Percentiles rank a stretch among this genome's conserved stretches.
Conservation (phyloP, 2,113 vertebrate species). For the Dasypus novemcinctus region DNA sequence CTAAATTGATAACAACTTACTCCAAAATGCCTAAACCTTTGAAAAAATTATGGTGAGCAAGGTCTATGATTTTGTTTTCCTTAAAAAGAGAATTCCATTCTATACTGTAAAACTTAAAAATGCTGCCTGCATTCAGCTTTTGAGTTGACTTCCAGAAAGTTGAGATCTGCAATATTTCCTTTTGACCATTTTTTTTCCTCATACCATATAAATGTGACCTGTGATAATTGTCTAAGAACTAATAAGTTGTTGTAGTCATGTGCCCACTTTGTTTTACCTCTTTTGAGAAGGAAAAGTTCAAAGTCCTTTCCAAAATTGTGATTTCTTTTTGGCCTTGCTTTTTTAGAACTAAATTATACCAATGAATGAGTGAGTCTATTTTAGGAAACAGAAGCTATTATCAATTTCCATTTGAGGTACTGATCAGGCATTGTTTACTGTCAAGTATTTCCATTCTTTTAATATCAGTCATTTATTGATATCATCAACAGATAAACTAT, state of each 20-base stretch:
- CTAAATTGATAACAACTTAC: neutral
- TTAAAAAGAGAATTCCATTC: neutral
- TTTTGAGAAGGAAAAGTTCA: neutral
- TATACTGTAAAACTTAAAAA: neutral
- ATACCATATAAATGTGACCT: neutral
- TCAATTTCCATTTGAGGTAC: neutral
- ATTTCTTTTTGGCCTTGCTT: constrained; percentile 16
- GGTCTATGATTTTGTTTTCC: neutral
- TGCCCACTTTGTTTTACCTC: neutral
- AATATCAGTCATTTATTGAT: neutral
- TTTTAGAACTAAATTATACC: constrained; percentile 16
- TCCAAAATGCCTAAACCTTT: constrained; percentile 17
- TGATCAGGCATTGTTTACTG: constrained; percentile 17
- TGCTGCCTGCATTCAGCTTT: neutral
- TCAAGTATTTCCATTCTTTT: constrained; percentile 21
- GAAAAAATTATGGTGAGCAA: neutral
- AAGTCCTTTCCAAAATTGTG: neutral
- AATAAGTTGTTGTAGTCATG: neutral
- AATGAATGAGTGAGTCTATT: constrained; percentile 16
- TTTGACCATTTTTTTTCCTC: neutral
- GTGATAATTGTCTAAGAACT: neutral
- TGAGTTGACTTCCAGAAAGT: constrained; percentile 16
- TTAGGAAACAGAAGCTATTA: neutral
- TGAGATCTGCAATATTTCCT: neutral
- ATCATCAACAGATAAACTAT: constrained; percentile 15